Evolutionary conservation across 2,888 invertebrate species (phyloP).

Genomic region (Phengaris arion): DNA sequence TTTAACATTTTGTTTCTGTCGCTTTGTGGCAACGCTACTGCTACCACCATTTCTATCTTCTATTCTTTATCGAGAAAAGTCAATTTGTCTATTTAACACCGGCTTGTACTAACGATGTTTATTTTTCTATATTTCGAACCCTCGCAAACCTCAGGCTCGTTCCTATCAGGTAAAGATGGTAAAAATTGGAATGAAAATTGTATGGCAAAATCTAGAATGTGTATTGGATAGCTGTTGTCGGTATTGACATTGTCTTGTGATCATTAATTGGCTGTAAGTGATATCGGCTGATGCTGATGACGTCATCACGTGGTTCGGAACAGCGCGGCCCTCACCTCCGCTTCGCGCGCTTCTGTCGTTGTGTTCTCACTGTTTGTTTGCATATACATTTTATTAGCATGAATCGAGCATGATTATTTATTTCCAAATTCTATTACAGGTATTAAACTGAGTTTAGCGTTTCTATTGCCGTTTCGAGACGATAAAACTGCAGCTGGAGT

Average conservation of each 20-base stretch:
- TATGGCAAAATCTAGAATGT: slow-evolving; percentile 74
- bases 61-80: slow-evolving; percentile 38
- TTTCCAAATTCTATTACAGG: slow-evolving; percentile 53
- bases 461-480: no score
- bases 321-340: slow-evolving; percentile 36
- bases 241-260: slow-evolving; percentile 57
- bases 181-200: slow-evolving; percentile 76
- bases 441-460: slow-evolving; percentile 40
- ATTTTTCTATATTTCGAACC: slow-evolving; percentile 80
- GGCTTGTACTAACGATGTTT: slow-evolving; percentile 78
- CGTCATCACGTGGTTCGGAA: background rate
- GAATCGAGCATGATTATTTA: slow-evolving; percentile 70
- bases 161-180: slow-evolving; percentile 89
- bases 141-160: slow-evolving; percentile 89
- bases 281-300: slow-evolving; percentile 2
- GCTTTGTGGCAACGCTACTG: slow-evolving; percentile 78
- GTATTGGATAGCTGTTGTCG: slow-evolving; percentile 67
- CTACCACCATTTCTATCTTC: slow-evolving; percentile 52
- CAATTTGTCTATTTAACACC: slow-evolving; percentile 36
- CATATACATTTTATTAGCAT: slow-evolving; percentile 77
- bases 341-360: slow-evolving; percentile 73
- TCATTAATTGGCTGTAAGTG: slow-evolving; percentile 45
- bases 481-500: no score
- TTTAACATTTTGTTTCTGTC: slow-evolving; percentile 64
- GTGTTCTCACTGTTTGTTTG: slow-evolving; percentile 74